Percentiles rank a stretch among this genome's conserved stretches.
Evolutionary conservation across 2,113 vertebrate genomes (phyloP).

Genomic region (Stomatorhinus ivindoensis): DNA sequence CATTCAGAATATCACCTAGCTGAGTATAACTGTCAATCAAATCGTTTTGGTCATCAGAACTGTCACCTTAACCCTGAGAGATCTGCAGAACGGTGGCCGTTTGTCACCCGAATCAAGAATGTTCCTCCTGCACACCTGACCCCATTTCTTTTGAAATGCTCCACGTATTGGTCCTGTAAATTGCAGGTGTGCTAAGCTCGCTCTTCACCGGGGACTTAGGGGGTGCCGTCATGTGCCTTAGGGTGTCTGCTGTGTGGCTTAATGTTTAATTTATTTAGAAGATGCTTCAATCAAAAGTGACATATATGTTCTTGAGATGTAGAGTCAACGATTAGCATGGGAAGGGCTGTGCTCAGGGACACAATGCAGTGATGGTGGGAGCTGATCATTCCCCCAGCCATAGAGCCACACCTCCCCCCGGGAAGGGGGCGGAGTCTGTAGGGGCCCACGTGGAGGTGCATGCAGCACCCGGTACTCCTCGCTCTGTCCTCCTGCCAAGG

Average conservation of each 20-base stretch:
- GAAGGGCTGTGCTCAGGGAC: not conserved
- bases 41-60: not conserved
- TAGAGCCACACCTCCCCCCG: not conserved
- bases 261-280: not conserved
- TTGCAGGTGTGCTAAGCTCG: not conserved
- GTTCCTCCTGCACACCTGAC: not conserved
- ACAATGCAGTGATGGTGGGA: not conserved
- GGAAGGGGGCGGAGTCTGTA: not conserved
- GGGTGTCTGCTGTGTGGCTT: not conserved
- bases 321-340: not conserved
- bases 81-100: not conserved
- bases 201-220: not conserved
- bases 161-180: not conserved
- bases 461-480: not conserved
- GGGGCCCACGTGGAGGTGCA: not conserved
- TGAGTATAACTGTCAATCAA: not conserved
- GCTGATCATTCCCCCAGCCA: too few relatives aligned
- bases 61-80: not conserved
- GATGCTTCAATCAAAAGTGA: not conserved
- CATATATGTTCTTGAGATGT: not conserved
- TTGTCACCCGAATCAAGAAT: not conserved
- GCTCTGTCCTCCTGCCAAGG: not conserved
- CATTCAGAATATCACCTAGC: not conserved
- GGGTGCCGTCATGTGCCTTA: not conserved
- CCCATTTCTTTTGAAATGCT: not conserved